phyloP scores from a whole-genome alignment of 2,888 invertebrate genomes.

The Euclidia mi region DNA sequence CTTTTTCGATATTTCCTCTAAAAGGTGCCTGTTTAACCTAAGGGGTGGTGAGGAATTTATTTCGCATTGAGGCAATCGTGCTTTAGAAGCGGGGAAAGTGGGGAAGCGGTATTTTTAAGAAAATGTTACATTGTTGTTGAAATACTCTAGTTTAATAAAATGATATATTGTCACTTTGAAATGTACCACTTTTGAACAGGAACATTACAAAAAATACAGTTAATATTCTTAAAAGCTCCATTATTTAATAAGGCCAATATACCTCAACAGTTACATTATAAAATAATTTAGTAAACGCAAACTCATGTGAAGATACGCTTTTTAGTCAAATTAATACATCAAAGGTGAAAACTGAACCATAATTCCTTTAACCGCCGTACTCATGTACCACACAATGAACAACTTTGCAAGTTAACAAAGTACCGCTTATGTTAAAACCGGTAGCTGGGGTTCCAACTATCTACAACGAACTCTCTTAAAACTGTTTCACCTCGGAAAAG shows the following conservation, averaged over 20 bases:
- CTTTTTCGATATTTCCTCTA: conserved; percentile 21
- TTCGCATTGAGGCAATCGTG: conserved; percentile 13
- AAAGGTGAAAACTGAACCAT: background rate
- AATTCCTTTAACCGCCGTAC: background rate
- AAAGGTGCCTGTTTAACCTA: conserved; percentile 19
- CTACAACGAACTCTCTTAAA: background rate
- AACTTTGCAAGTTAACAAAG: background rate
- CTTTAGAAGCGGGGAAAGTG: background rate
- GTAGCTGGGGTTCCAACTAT: conserved; percentile 1
- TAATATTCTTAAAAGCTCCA: no score
- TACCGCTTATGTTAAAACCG: background rate
- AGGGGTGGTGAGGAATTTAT: conserved; percentile 25
- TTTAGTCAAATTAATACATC: no score
- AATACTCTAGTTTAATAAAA: no score
- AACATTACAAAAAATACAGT: no score
- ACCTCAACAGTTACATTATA: no score
- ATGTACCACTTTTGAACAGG: no score
- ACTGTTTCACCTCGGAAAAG: conserved; percentile 1
- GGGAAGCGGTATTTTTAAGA: no score
- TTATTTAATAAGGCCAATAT: no score
- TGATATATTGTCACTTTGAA: no score
- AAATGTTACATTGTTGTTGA: no score
- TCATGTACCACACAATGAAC: background rate
- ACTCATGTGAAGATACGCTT: no score
- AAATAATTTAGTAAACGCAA: no score